Base-by-base conservation (phyloP, 2,888 invertebrate species). In the Leptogaster cylindrica region DNA sequence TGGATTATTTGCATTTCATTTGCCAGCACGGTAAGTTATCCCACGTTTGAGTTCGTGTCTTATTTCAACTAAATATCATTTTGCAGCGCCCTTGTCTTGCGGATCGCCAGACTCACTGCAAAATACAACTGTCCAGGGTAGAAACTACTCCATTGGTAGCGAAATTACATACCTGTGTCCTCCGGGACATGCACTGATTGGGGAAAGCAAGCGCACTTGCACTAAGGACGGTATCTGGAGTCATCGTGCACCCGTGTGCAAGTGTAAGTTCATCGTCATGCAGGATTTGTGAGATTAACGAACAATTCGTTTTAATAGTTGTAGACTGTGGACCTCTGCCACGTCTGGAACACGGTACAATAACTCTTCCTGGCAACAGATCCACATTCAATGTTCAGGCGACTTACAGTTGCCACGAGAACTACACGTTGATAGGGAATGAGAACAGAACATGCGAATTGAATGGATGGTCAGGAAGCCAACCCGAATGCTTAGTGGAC, bases 1-100 rank as follows among this genome's bases (percentile, higher is more conserved):
- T 95, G 68, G 95, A 95, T 82, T 95, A 95, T 76, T 84, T 95
- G 66, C 93, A 93, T 81, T 95, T 94, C 89, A 92, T 95, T 76
- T 95, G 95, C 82, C 93, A 94, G 82, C 90, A 92, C 84, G 87
- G 93, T 93, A 65, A 64, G 12, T n/a, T 6, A 10, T 10, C 7
- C n/a, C 7, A 36, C 28, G 44, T 28, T 18, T 8, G 7, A 27
- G 12, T 18, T 14, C 2, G 14, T 63, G 39, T 52, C 33, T 36
- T 10, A 58, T 25, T 5, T 12, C 46, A 16, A 55, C 36, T 33
- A 12, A 46, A 31, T 31, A 52, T 31, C 14, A 36, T 78, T 12
- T 80, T n/a, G n/a, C n/a, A 93, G 93, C 88, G 71, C 93, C 94
- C 0, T 86, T 91, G 2, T 86, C 89, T 0, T 95, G 95, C 76